phyloP scores from a whole-genome alignment of 2,888 invertebrate species.

The Apodemia mormo region DNA sequence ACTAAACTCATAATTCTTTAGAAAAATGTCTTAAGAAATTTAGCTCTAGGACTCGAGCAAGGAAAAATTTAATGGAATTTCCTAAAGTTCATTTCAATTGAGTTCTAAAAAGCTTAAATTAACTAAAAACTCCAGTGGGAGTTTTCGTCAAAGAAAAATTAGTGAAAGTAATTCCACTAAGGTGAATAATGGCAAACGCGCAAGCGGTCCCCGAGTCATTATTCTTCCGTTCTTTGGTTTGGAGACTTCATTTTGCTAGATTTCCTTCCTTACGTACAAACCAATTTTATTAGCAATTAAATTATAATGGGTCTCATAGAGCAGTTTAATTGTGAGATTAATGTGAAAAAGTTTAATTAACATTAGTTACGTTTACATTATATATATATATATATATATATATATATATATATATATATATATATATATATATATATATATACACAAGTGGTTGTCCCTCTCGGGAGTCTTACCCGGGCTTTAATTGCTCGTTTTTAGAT shows the following conservation, averaged over 20 bases:
- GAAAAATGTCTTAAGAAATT: background rate
- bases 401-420: too few relatives aligned
- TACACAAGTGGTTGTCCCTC: too few relatives aligned
- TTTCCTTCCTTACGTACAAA: slow-evolving; percentile 61
- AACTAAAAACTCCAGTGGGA: slow-evolving; percentile 28
- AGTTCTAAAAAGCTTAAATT: slow-evolving; percentile 23
- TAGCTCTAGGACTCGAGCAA: background rate
- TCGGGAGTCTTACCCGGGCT: too few relatives aligned
- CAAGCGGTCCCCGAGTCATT: slow-evolving; percentile 54
- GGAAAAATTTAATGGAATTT: slow-evolving; percentile 5
- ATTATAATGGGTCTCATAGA: slow-evolving; percentile 1
- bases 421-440: too few relatives aligned
- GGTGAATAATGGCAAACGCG: slow-evolving; percentile 35
- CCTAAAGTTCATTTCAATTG: slow-evolving; percentile 11
- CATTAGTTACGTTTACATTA: too few relatives aligned
- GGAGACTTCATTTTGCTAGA: slow-evolving; percentile 67
- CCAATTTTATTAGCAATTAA: slow-evolving; percentile 15
- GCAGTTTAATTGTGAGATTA: background rate
- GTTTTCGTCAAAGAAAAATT: slow-evolving; percentile 32
- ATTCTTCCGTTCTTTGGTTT: slow-evolving; percentile 64
- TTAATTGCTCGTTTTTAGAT: too few relatives aligned
- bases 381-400: too few relatives aligned
- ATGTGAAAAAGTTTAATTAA: background rate
- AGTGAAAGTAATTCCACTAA: slow-evolving; percentile 27
- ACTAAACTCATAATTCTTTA: background rate